Evolutionary conservation across 2,888 invertebrate species (phyloP), one percentile per base, ranked within the genome.

Genomic region (Drosophila longiperda): DNA sequence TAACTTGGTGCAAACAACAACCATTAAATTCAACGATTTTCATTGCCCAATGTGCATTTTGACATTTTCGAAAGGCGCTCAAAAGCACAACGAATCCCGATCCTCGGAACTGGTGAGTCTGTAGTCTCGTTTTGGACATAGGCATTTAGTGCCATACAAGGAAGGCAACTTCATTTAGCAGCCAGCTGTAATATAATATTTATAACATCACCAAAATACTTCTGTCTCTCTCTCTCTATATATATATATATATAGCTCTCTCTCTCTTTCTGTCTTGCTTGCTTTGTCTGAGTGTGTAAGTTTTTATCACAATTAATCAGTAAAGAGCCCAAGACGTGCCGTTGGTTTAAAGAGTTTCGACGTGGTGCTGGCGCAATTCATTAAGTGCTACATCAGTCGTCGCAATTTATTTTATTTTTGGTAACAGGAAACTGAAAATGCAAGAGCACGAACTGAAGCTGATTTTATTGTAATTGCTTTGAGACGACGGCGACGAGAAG

Each of bases 401-500:
- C 75, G 79, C 68, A 78, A 78, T 82, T 78, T 80, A 79, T 82
- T 80, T 76, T 82, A 83, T 82, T 82, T 81, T 81, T 72, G 81
- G 83, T 77, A 82, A 82, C 83, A 82, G 81, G 81, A 82, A 81
- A 81, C 81, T 66, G 73, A 66, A 80, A 75, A 72, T 80, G 80
- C 79, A 82, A 70, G 75, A 75, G 75, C 75, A 69, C 77, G 77
- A 80, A 72, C 80, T 74, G 72, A 73, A 54, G 65, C 65, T 69
- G 81, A 69, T 83, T 83, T 81, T 82, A 82, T 82, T 83, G 83
- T 82, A 80, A 83, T 80, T 82, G 81, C 77, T 65, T 50, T 50
- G 49, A 65, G 69, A 75, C 40, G 64, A 42, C 49, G 50, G 36
- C 49, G 55, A 48, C 45, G 23, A 23, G 61, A 65, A 59, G 48